phyloP scores from a whole-genome alignment of 53 echinoderm and acorn worm genomes.

The Henricia sp. region DNA sequence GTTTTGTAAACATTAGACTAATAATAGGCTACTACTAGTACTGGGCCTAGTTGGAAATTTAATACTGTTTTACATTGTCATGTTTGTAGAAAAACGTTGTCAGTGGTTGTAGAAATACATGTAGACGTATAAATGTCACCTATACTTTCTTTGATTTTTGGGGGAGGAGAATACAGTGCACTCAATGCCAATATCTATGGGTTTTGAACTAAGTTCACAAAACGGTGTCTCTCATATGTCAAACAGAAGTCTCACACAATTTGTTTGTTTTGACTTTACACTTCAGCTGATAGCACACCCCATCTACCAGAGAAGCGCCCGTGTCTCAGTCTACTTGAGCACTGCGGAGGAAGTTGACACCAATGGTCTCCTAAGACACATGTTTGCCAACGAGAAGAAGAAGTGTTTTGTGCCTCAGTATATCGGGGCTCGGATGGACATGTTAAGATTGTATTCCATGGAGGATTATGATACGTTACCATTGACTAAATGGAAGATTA shows the following conservation, averaged over 20 bases:
- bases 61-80: no score
- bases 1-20: no score
- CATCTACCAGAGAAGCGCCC: conserved; percentile 79
- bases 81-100: no score
- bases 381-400: conserved; percentile 87
- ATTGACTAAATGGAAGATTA: conserved; percentile 97
- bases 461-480: conserved; percentile 88
- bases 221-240: not conserved
- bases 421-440: conserved; percentile 96
- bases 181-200: not conserved
- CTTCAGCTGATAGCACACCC: conserved; percentile 81
- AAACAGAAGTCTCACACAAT: not conserved
- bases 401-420: conserved; percentile 92
- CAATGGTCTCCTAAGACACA: conserved; percentile 73
- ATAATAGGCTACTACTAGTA: no score
- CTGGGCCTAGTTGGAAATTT: no score
- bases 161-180: not conserved
- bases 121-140: not conserved
- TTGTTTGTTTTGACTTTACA: not conserved
- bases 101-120: not conserved
- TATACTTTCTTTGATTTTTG: not conserved
- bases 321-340: conserved; percentile 85
- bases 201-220: not conserved
- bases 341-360: conserved; percentile 90
- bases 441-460: conserved; percentile 90